Base-by-base conservation (phyloP, 2,113 vertebrate species). In the Neolamprologus fasciatus region DNA sequence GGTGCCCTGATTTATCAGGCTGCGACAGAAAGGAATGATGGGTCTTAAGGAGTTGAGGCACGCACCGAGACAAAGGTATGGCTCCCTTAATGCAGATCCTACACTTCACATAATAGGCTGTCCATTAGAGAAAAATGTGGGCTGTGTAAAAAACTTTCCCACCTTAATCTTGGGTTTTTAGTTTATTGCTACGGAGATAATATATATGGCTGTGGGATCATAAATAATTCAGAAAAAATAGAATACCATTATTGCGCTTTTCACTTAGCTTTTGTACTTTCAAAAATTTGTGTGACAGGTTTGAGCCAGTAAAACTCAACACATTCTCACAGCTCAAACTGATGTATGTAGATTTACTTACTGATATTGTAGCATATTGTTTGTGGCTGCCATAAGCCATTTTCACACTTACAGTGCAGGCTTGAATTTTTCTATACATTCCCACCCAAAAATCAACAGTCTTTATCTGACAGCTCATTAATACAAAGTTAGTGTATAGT, bases 1-100 rank as follows among this genome's bases (percentile, higher is more conserved):
- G 92, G 89, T 80, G 85, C 89, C 81, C 81, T 95, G 95, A 96
- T 95, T 95, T 95, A 95, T 96, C 91, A 86, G 87, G 50, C 92
- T 84, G 88, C 50, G 84, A 92, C 93, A 89, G 84, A 88, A 89
- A 91, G 91, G 90, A 91, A 85, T 92, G 94, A 95, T 91, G 91
- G 87, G 87, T 85, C 88, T 87, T 91, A 81, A 91, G 88, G 87
- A 93, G 91, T 35, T 51, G 83, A 91, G 84, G 90, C 87, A 82
- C 31, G 53, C 80, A 68, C 28, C 21, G 66, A 91, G 87, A 93
- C 91, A 93, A 90, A 88, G 82, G 82, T 83, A 73, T 12, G 82
- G 81, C 84, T 84, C 71, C 14, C 76, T 84, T 90, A 93, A 87
- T 87, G 86, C 90, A 85, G 73, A 91, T 80, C 87, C 86, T 58